Evolutionary conservation across 2,888 invertebrate species (phyloP).

Genomic region (Drepanosiphum platanoidis): DNA sequence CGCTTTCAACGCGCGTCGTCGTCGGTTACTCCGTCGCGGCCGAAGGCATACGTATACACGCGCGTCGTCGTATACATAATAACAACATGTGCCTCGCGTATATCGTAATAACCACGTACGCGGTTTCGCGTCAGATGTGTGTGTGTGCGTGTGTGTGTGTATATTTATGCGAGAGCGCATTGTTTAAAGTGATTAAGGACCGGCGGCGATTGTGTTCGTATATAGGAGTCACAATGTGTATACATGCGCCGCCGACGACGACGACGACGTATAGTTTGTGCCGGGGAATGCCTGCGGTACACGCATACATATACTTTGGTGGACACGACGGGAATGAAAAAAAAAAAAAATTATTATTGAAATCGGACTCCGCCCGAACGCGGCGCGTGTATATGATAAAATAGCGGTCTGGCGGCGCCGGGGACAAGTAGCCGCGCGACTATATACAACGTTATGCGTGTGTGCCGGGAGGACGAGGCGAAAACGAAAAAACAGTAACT

Average conservation of each 20-base stretch:
- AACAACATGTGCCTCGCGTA: no score
- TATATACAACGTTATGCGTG: neutral
- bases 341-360: constrained; percentile 1
- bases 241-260: neutral
- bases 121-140: no score
- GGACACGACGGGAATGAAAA: neutral
- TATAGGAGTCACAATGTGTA: no score
- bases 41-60: no score
- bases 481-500: no score
- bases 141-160: no score
- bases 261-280: neutral
- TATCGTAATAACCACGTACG: no score
- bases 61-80: no score
- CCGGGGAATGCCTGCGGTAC: constrained; percentile 15
- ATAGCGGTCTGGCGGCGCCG: constrained; percentile 41
- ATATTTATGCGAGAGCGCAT: neutral
- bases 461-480: neutral
- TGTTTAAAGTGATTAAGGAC: constrained; percentile 35
- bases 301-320: neutral
- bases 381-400: neutral
- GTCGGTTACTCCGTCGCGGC: neutral
- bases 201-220: constrained; percentile 18
- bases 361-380: constrained; percentile 12
- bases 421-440: neutral
- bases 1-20: neutral